Evolutionary conservation across 92 coral and sea anemone species (phyloP), one percentile per base, ranked within the genome.

Genomic region (Chrysogorgia sp.): DNA sequence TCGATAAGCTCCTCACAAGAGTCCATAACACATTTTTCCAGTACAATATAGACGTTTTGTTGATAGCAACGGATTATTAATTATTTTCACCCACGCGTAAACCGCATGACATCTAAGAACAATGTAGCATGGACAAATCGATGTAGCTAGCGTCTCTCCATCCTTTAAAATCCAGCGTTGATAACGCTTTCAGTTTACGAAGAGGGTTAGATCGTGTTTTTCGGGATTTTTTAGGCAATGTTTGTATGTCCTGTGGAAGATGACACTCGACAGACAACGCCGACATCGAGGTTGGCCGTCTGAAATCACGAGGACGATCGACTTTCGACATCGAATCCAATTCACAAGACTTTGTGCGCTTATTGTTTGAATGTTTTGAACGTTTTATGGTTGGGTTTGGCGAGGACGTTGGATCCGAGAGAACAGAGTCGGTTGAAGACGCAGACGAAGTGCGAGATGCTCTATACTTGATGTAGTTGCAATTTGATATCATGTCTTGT

Each of bases 91-190:
- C 49, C 50, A 66, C 50, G 17, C 9, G 40, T 10, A 32, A 10
- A 19, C 40, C 53, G 40, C 48, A 50, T 4, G 4, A 19, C 28
- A 19, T 10, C 56, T 50, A 28, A 10, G 62, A 10, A n/a, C 32
- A 20, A 14, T 37, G 45, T 41, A 23, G 25, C 1, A n/a, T 29
- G 2, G 77, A 71, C 50, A 94, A 89, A 72, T 92, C 92, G 19
- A 94, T 91, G 63, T 94, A 94, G 63, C 97, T 91, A 74, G n/a
- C n/a, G 10, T 84, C 96, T 52, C 97, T 80, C 92, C 92, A 81
- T 19, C 26, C 10, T 68, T 94, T 89, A 7, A 87, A 82, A 31
- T 94, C 98, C 84, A 86, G 87, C 63, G 84, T 81, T 7, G 98
- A 85, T 28, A 94, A 84, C 1, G 97, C 97, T 63, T 89, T 94